phyloP scores from a whole-genome alignment of 2,888 invertebrate genomes.

The Synanthedon formicaeformis region DNA sequence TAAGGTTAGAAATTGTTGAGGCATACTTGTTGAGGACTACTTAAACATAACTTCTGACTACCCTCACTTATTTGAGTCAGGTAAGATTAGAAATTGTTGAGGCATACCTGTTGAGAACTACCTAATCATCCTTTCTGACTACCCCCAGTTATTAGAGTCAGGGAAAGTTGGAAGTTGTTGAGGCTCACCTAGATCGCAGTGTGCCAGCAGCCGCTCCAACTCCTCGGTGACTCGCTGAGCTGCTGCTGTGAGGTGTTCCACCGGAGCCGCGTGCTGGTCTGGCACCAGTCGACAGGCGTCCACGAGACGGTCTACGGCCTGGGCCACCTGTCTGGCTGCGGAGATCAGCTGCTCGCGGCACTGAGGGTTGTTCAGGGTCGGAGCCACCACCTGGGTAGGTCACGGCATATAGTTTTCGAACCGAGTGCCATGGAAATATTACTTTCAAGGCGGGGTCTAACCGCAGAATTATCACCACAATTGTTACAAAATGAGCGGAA shows the following conservation, averaged over 20 bases:
- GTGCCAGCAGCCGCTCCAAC: constrained; percentile 88
- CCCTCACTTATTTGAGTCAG: no score
- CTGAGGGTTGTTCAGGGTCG: constrained; percentile 82
- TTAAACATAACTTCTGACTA: no score
- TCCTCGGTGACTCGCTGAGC: constrained; percentile 91
- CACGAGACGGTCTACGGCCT: constrained; percentile 90
- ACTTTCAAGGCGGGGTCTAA: no score
- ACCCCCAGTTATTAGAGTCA: background rate
- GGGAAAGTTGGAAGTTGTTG: background rate
- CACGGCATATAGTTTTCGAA: no score
- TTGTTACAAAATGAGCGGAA: no score
- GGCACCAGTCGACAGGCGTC: constrained; percentile 74
- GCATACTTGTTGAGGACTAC: no score
- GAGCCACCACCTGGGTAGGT: constrained; percentile 77
- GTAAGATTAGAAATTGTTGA: no score
- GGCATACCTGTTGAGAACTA: no score
- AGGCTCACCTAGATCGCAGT: constrained; percentile 79
- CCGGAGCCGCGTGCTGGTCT: constrained; percentile 61
- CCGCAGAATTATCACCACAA: no score
- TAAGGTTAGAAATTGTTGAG: no score
- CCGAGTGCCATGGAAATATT: no score
- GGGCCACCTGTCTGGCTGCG: constrained; percentile 93
- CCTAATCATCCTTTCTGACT: background rate
- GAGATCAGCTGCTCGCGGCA: constrained; percentile 92
- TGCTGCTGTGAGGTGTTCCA: constrained; percentile 83